These are phyloP conservation scores for Rallus crepitans DNA, from an alignment of 2,797 vertebrate genomes.

Conservation along the genomic window DNA sequence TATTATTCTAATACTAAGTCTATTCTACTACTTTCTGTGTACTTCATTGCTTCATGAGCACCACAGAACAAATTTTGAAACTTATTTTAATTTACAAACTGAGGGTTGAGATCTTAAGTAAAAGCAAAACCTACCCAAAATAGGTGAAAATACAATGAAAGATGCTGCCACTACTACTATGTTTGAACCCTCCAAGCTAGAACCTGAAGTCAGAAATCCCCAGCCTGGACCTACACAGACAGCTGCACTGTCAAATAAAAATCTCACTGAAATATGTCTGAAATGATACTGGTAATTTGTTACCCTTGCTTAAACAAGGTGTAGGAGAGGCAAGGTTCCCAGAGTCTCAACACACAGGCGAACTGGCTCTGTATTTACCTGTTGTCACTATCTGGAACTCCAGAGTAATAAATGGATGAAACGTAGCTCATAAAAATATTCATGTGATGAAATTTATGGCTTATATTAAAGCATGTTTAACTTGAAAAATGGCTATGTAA, in stretches of 20 bases:
- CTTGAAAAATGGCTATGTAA: constrained; percentile 62
- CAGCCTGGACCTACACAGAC: neutral
- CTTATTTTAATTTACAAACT: neutral
- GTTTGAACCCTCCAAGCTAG: neutral
- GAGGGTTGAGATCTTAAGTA: neutral
- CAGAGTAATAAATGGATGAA: constrained; percentile 63
- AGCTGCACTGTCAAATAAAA: constrained; percentile 16
- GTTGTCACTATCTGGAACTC: constrained; percentile 43
- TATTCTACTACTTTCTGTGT: neutral
- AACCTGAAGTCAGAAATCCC: neutral
- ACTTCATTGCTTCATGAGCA: neutral
- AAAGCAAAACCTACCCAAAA: neutral
- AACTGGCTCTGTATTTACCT: constrained; percentile 47
- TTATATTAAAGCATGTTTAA: constrained; percentile 60
- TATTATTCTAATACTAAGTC: too few species aligned
- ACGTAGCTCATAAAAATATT: constrained; percentile 71
- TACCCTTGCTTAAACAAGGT: constrained; percentile 34
- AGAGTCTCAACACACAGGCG: neutral
- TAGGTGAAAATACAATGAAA: neutral
- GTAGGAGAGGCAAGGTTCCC: constrained; percentile 19
- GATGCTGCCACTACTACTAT: neutral
- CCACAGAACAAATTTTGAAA: neutral
- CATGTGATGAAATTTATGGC: constrained; percentile 71
- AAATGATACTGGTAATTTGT: constrained; percentile 19
- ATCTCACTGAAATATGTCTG: neutral